Evolutionary conservation across 2,113 vertebrate species (phyloP).

Genomic region (Dinomys branickii): DNA sequence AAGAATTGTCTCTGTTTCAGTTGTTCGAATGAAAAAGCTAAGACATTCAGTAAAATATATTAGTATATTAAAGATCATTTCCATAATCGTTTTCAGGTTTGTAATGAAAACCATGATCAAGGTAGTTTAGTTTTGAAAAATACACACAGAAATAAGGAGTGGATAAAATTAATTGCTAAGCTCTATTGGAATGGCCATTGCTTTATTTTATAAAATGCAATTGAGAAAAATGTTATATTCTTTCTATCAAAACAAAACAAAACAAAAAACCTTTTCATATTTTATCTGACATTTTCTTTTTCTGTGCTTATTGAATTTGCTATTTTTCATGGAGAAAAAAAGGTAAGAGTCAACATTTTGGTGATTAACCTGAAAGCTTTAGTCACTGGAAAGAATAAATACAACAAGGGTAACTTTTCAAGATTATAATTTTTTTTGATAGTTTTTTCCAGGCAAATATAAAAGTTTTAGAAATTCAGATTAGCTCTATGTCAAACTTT

Average conservation of each 20-base stretch:
- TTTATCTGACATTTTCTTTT: constrained; percentile 53
- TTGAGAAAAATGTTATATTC: constrained; percentile 30
- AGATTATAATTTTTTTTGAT: not conserved
- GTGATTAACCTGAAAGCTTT: not conserved
- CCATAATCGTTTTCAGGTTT: constrained; percentile 84
- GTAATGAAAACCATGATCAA: constrained; percentile 85
- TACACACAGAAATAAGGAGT: constrained; percentile 52
- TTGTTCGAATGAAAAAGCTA: constrained; percentile 87
- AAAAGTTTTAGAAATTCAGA: constrained; percentile 49
- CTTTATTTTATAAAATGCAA: constrained; percentile 55
- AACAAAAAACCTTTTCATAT: not conserved
- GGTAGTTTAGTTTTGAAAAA: constrained; percentile 80
- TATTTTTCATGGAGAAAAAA: constrained; percentile 47
- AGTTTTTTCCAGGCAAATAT: not conserved
- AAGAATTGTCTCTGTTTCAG: constrained; percentile 91
- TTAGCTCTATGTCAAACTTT: not conserved
- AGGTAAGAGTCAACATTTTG: constrained; percentile 31
- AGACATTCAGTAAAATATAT: constrained; percentile 86
- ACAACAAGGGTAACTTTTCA: constrained; percentile 29
- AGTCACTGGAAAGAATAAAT: constrained; percentile 10
- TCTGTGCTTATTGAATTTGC: not conserved
- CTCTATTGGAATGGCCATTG: constrained; percentile 50
- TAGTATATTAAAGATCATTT: constrained; percentile 88
- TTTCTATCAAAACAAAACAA: constrained; percentile 29
- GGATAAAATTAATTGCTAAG: constrained; percentile 56